A percentile compares a stretch with the other conserved stretches of the same genome.
These are phyloP conservation scores for Porites divaricata DNA, from an alignment of 92 coral and sea anemone genomes.

Conservation along the genomic window DNA sequence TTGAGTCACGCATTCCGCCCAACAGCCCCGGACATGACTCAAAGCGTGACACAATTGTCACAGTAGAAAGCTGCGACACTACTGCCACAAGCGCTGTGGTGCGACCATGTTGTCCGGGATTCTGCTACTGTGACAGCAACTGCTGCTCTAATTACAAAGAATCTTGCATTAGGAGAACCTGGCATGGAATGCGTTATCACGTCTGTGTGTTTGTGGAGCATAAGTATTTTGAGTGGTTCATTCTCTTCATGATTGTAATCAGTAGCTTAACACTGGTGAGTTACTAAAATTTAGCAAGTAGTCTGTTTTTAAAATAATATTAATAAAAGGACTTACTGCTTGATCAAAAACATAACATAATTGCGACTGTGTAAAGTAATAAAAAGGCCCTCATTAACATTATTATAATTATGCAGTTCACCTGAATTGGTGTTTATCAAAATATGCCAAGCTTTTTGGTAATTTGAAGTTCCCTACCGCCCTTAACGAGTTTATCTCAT, in stretches of 20 bases:
- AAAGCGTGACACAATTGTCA: slow-evolving; percentile 93
- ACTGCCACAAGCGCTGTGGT: slow-evolving; percentile 55
- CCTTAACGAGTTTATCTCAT: no score
- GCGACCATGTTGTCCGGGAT: slow-evolving; percentile 90
- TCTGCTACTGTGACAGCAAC: slow-evolving; percentile 90
- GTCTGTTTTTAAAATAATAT: no score
- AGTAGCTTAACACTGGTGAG: slow-evolving; percentile 97
- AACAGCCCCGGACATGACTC: slow-evolving; percentile 81
- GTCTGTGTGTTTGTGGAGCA: slow-evolving; percentile 89
- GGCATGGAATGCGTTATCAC: slow-evolving; percentile 88
- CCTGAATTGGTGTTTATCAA: no score
- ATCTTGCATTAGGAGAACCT: slow-evolving; percentile 81
- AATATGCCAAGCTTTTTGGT: no score
- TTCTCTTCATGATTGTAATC: slow-evolving; percentile 82
- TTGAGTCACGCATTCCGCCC: slow-evolving; percentile 90
- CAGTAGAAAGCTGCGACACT: slow-evolving; percentile 81
- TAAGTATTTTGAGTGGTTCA: slow-evolving; percentile 91
- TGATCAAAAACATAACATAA: no score
- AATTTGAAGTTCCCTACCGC: no score
- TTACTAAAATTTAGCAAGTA: not conserved
- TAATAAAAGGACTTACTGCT: no score
- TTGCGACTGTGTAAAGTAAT: no score
- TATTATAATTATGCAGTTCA: no score
- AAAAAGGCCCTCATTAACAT: no score
- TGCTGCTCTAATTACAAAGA: slow-evolving; percentile 87